A percentile compares a stretch with the other conserved stretches of the same genome.
Conservation (phyloP, 2,888 invertebrate genomes). For the Papilio demoleus region DNA sequence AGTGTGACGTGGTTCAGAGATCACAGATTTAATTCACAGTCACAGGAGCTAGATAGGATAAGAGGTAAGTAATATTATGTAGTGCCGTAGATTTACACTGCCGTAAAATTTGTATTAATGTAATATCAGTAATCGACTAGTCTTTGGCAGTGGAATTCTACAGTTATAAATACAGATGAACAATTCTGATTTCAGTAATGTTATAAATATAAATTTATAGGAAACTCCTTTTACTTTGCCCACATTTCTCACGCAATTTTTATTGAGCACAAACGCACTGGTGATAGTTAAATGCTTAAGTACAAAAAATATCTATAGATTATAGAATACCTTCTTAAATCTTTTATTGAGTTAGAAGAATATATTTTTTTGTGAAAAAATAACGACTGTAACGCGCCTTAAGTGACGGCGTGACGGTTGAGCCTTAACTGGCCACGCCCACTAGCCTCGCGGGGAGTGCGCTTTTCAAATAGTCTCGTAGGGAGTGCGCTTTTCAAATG, state of each 20-base stretch:
- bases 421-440: no score
- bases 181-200: neutral
- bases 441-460: no score
- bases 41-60: conserved; percentile 83
- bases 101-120: neutral
- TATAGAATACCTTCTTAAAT: neutral
- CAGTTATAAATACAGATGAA: conserved; percentile 19
- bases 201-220: neutral
- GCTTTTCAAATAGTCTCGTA: no score
- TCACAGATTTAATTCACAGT: conserved; percentile 86
- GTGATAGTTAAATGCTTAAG: conserved; percentile 28
- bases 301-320: no score
- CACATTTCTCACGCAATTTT: conserved; percentile 24
- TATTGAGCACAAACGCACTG: conserved; percentile 33
- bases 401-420: no score
- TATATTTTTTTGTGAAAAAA: no score
- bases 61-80: conserved; percentile 69
- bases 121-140: neutral
- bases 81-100: neutral
- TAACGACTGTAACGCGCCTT: no score
- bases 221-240: conserved; percentile 9
- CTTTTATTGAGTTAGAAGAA: neutral
- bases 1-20: conserved; percentile 86
- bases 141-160: neutral
- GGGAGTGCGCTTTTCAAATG: no score